These are phyloP conservation scores for Trichosurus vulpecula DNA, from an alignment of 2,797 vertebrate genomes.

Conservation along the genomic window DNA sequence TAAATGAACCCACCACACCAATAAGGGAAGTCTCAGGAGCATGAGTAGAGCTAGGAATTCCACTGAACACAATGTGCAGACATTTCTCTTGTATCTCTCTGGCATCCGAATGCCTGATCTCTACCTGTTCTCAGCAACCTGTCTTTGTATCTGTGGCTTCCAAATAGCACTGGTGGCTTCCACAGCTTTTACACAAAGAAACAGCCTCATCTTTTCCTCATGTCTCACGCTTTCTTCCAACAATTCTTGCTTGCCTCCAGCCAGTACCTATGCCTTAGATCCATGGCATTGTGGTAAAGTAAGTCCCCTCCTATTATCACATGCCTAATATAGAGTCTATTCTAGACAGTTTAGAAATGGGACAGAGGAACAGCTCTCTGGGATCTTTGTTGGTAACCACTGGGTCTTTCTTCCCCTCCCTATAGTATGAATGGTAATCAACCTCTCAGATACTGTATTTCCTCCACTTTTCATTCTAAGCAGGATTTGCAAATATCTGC, in stretches of 20 bases:
- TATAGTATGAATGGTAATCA: not conserved
- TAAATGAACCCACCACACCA: not conserved
- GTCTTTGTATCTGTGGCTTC: not conserved
- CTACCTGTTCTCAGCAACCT: not conserved
- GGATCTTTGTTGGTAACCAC: not conserved
- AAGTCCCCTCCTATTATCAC: not conserved
- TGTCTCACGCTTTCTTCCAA: too few relatives aligned
- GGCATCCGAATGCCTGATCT: not conserved
- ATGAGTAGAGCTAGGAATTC: not conserved
- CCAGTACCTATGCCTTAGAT: not conserved
- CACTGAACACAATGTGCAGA: not conserved
- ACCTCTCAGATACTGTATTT: not conserved
- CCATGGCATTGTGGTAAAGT: not conserved
- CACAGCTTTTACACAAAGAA: too few relatives aligned
- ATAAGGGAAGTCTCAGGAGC: not conserved
- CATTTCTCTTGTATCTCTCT: not conserved
- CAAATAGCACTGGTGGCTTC: too few relatives aligned
- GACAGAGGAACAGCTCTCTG: not conserved
- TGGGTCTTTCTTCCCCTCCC: not conserved
- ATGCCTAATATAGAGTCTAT: not conserved
- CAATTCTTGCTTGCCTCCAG: too few relatives aligned
- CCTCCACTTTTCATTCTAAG: constrained; percentile 10
- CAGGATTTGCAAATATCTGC: constrained; percentile 37
- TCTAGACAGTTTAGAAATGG: not conserved
- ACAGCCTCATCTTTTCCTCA: too few relatives aligned